These are phyloP conservation scores for Cichladusa arquata DNA, from an alignment of 2,113 vertebrate genomes.

Conservation along the genomic window DNA sequence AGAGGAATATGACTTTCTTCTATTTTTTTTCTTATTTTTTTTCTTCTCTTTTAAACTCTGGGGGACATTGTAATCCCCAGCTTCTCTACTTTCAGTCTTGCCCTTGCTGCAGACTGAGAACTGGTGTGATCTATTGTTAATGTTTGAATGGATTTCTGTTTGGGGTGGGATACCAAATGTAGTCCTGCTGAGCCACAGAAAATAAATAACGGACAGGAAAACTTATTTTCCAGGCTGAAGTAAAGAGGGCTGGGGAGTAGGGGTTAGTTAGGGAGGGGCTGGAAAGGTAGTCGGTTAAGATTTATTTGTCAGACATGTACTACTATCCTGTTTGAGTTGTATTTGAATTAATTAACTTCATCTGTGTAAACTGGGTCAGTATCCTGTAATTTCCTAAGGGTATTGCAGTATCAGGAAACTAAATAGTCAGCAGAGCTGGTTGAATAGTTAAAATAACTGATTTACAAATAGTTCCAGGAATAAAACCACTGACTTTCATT, in stretches of 20 bases:
- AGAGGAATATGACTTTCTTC: neutral
- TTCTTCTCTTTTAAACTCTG: neutral
- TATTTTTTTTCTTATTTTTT: too few relatives aligned
- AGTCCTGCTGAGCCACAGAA: conserved; percentile 24
- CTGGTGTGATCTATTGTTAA: conserved; percentile 37
- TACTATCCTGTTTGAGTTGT: conserved; percentile 42
- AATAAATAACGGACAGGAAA: conserved; percentile 57
- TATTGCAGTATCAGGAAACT: conserved; percentile 55
- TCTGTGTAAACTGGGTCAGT: conserved; percentile 60
- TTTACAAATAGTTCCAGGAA: conserved; percentile 63
- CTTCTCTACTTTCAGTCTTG: neutral
- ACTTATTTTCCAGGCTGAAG: conserved; percentile 10
- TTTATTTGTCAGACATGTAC: conserved; percentile 56
- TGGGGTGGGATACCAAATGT: conserved; percentile 1
- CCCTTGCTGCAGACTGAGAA: neutral
- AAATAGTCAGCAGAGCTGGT: conserved; percentile 48
- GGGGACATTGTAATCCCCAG: neutral
- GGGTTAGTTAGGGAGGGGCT: conserved; percentile 27
- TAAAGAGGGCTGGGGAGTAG: neutral
- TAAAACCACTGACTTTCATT: conserved; percentile 40
- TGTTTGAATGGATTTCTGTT: conserved; percentile 44
- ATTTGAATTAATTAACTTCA: conserved; percentile 67
- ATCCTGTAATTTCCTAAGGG: conserved; percentile 68
- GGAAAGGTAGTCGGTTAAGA: conserved; percentile 58
- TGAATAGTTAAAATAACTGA: conserved; percentile 63